These are phyloP conservation scores for Lithobates pipiens DNA, from an alignment of 2,797 vertebrate genomes.

Conservation along the genomic window DNA sequence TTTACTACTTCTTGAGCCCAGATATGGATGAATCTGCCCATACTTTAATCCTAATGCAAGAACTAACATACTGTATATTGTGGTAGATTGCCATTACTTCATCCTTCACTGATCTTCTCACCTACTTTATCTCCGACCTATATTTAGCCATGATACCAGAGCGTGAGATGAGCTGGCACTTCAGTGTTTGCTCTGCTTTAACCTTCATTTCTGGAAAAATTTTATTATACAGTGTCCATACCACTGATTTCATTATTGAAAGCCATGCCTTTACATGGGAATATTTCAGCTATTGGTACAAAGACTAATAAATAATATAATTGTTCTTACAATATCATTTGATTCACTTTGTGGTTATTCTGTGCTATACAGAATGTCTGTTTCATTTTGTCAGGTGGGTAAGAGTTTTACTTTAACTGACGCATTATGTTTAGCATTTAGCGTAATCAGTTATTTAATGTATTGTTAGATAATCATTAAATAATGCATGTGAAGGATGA, in stretches of 20 bases:
- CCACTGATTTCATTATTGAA: neutral
- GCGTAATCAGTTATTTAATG: too few species aligned
- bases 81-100: neutral
- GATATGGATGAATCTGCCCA: neutral
- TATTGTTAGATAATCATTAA: too few species aligned
- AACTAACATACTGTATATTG: neutral
- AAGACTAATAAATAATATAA: too few species aligned
- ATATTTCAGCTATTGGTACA: too few species aligned
- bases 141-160: constrained; percentile 32
- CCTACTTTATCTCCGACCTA: constrained; percentile 32
- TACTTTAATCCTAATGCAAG: neutral
- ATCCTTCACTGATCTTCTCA: constrained; percentile 22
- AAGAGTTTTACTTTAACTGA: too few species aligned
- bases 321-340: too few species aligned
- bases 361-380: too few species aligned
- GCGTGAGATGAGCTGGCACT: constrained; percentile 23
- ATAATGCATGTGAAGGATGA: constrained; percentile 14
- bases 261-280: neutral
- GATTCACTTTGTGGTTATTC: too few species aligned
- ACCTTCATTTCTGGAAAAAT: constrained; percentile 14
- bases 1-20: too few species aligned
- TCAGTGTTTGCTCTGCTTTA: constrained; percentile 20
- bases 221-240: neutral
- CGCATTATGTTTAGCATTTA: too few species aligned
- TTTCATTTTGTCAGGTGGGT: too few species aligned